Percentiles rank a stretch among this genome's conserved stretches.
phyloP scores from a whole-genome alignment of 2,888 invertebrate species.

The Argyresthia goedartella region DNA sequence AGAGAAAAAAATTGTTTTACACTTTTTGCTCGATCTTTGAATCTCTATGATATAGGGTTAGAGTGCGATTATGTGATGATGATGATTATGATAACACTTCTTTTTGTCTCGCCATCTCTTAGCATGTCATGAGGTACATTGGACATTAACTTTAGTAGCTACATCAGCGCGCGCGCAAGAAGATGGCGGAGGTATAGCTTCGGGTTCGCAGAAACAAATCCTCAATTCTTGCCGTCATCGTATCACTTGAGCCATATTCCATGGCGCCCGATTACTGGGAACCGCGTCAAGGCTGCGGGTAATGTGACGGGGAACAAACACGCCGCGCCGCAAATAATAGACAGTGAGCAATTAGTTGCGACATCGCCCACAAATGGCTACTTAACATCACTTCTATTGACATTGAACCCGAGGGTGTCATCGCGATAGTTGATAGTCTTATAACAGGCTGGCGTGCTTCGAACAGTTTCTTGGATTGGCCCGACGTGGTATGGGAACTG shows the following conservation, averaged over 20 bases:
- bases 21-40: background rate
- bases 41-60: no score
- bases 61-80: no score
- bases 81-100: no score
- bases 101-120: no score
- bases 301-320: constrained; percentile 7
- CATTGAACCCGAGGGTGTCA: constrained; percentile 52
- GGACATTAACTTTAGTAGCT: no score
- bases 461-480: no score
- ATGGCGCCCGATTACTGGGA: constrained; percentile 30
- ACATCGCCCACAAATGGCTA: constrained; percentile 23
- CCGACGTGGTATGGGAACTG: no score
- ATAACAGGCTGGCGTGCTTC: no score
- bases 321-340: constrained; percentile 25
- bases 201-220: no score
- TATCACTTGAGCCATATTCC: constrained; percentile 18
- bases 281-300: constrained; percentile 44
- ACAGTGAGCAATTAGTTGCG: constrained; percentile 44
- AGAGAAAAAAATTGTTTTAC: background rate
- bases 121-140: no score
- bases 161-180: no score
- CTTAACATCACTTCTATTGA: constrained; percentile 32
- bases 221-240: constrained; percentile 13
- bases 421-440: background rate
- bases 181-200: no score